phyloP scores from a whole-genome alignment of 2,797 vertebrate genomes.

The Pachyuromys duprasi region DNA sequence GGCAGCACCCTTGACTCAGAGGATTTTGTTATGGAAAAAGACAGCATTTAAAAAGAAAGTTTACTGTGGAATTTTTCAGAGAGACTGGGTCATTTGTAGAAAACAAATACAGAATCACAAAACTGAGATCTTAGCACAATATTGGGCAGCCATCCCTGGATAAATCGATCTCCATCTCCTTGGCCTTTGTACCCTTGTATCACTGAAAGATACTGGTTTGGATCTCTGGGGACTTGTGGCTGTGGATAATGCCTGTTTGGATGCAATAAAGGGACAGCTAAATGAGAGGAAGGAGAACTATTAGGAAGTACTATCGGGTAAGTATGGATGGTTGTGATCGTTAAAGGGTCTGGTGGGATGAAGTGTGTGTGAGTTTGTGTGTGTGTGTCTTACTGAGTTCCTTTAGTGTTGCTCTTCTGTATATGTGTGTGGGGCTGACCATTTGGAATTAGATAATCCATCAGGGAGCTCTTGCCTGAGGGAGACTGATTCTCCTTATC shows the following conservation, averaged over 20 bases:
- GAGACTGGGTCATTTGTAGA: neutral
- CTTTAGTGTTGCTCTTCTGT: neutral
- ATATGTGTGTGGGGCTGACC: neutral
- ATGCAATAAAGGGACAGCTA: neutral
- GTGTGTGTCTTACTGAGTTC: neutral
- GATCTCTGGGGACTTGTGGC: neutral
- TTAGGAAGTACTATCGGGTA: neutral
- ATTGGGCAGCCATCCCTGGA: neutral
- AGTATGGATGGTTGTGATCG: neutral
- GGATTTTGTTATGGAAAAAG: constrained; percentile 53
- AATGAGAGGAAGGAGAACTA: neutral
- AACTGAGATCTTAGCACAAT: neutral
- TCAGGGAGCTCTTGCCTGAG: neutral
- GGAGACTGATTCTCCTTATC: neutral
- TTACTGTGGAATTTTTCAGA: neutral
- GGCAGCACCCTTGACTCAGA: neutral
- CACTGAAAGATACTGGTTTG: neutral
- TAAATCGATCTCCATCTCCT: neutral
- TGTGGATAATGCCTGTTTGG: neutral
- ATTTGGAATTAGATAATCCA: neutral
- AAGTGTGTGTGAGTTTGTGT: neutral
- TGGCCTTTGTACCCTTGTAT: neutral
- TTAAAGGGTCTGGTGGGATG: too few species aligned
- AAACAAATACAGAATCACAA: neutral
- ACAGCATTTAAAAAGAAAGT: neutral